Evolutionary conservation across 2,888 invertebrate genomes (phyloP), one percentile per base, ranked within the genome.

Genomic region (Thereva nobilitata): DNA sequence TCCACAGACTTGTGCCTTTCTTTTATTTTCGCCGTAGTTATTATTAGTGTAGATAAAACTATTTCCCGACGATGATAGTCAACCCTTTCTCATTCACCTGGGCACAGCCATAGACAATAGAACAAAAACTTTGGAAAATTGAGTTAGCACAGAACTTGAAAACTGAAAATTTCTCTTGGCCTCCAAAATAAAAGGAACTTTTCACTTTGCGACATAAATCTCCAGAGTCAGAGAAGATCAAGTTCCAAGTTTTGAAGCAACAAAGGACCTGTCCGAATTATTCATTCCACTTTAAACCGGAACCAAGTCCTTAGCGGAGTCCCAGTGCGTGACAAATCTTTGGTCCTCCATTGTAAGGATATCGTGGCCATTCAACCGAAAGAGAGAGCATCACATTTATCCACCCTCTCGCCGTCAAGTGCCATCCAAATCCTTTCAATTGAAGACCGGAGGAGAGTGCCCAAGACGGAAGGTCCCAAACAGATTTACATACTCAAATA

Each of bases 401-500:
- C 55, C 54, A 47, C 38, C 50, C 40, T 23, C 49, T 38, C 47
- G 61, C 41, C 35, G 12, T 47, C 37, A 44, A 59, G 42, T 40
- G 38, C 41, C 55, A 53, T 55, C 44, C 56, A 56, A n/a, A 35
- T 56, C 50, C 41, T 10, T 55, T 37, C 44, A 23, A 44, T 55
- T 38, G 47, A 50, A 35, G 50, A 47, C 34, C 56, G n/a, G 37
- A 47, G 23, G 23, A 59, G 57, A 57, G 47, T 38, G 44, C 57
- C 57, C 57, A 59, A 59, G 57, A 59, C 57, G 47, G 52, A 53
- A 42, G 54, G 59, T 59, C 56, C 45, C 64, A 65, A 68, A 65
- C 65, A 65, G 68, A 68, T 68, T 68, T 68, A 59, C 64, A 68
- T 68, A 66, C 53, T 61, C 49, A 55, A 61, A 68, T 68, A 68